phyloP scores from a whole-genome alignment of 2,797 vertebrate species.

The Gallinago nigripennis region DNA sequence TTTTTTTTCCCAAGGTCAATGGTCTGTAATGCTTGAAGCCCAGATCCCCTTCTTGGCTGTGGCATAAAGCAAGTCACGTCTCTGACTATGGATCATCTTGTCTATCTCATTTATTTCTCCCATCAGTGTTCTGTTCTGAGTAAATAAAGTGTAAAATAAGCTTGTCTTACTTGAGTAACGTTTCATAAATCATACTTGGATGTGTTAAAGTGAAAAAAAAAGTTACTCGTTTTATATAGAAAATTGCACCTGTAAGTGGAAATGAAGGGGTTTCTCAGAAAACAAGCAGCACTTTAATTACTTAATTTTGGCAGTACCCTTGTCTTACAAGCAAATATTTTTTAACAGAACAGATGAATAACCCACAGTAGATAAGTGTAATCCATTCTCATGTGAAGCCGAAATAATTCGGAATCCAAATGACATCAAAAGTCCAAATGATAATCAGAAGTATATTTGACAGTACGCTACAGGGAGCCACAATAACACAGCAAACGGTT shows the following conservation, averaged over 20 bases:
- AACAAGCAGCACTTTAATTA: background rate
- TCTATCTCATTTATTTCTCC: constrained; percentile 9
- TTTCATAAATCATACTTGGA: constrained; percentile 31
- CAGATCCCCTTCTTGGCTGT: background rate
- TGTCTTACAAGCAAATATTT: background rate
- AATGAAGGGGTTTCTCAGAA: background rate
- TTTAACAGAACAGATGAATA: constrained; percentile 18
- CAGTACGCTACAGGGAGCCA: background rate
- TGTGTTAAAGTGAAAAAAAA: background rate
- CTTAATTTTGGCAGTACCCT: background rate
- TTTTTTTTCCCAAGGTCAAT: background rate
- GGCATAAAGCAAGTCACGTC: background rate
- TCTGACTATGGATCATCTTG: background rate
- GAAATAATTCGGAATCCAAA: constrained; percentile 15
- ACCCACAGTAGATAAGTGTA: background rate
- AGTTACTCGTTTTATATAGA: background rate
- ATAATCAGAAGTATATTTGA: background rate
- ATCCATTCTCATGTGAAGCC: constrained; percentile 32
- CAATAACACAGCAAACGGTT: background rate
- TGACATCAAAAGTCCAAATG: background rate
- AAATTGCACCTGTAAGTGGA: background rate
- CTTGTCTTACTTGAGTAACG: background rate
- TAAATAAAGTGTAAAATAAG: constrained; percentile 62
- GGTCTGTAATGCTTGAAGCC: background rate
- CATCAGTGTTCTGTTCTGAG: background rate